phyloP scores from a whole-genome alignment of 2,113 vertebrate genomes.

The Limanda limanda region DNA sequence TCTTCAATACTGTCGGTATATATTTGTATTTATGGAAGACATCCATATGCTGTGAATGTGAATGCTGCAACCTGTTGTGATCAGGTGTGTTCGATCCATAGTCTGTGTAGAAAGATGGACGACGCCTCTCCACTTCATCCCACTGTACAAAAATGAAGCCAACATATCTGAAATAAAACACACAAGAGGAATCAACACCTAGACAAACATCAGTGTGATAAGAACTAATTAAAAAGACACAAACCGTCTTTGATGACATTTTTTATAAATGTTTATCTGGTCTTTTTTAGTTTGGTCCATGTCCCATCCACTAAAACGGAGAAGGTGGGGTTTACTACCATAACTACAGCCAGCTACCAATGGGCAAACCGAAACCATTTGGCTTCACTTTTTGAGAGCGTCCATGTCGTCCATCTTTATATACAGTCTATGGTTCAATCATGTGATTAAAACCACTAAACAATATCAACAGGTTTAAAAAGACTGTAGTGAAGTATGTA shows the following conservation, averaged over 20 bases:
- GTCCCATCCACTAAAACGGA: background rate
- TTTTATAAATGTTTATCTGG: too few relatives aligned
- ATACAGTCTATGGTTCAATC: background rate
- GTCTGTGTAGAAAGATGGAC: background rate
- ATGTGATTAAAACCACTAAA: background rate
- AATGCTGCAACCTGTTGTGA: conserved; percentile 26
- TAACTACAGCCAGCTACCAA: background rate
- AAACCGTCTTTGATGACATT: too few relatives aligned
- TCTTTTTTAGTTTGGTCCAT: too few relatives aligned
- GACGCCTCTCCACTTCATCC: background rate
- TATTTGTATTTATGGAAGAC: conserved; percentile 30
- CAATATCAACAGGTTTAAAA: too few relatives aligned
- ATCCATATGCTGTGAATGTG: conserved; percentile 45
- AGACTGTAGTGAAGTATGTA: conserved; percentile 3
- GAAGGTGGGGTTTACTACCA: background rate
- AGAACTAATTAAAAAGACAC: too few relatives aligned
- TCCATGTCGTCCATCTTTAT: background rate
- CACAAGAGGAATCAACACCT: too few relatives aligned
- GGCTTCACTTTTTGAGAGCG: background rate
- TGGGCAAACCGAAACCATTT: background rate
- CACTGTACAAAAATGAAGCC: background rate
- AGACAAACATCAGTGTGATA: too few relatives aligned
- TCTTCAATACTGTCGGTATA: conserved; percentile 4
- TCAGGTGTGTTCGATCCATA: background rate
- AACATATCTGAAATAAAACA: background rate